Evolutionary conservation across 2,113 vertebrate species (phyloP), one percentile per base, ranked within the genome.

Genomic region (Zapus hudsonius): DNA sequence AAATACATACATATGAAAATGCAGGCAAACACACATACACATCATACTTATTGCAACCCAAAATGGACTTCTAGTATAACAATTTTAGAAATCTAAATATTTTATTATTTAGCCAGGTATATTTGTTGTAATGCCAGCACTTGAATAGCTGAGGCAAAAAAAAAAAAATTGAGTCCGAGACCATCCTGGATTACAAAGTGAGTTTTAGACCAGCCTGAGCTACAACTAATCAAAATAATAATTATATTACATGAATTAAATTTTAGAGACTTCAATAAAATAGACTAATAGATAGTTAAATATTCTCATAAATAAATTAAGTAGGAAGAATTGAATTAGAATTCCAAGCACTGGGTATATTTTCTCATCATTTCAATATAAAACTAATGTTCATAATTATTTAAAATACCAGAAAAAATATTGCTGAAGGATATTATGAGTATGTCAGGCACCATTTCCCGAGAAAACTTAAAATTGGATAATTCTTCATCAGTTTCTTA

Each of bases 371-470:
- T 22, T 86, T 75, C 82, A 17, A 27, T 88, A 27, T 40, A 66
- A 87, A 94, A 88, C 57, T 78, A 84, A 74, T 57, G 1, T 44
- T 78, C 5, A 4, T 42, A 70, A 40, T 1, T 44, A 86, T 75
- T 91, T 92, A 86, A 93, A 95, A 95, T 76, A 92, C 66, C 52
- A 95, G 31, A 67, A 55, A 90, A 85, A 61, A 87, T 89, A 90
- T 72, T 93, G 40, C 31, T 44, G 57, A 66, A 40, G 29, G 72
- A 83, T 38, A 27, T 22, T 85, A 38, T 91, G 75, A 57, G 13
- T 70, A 23, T 63, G 33, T 87, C 4, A 79, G 36, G 84, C 57
- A 40, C 1, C 79, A 38, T 76, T 72, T 73, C 75, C 75, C 84
- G 66, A 40, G 55, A 38, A 93, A 63, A 94, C 87, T 96, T 95